Evolutionary conservation across 2,113 vertebrate species (phyloP), one percentile per base, ranked within the genome.

Genomic region (Malurus elegans): DNA sequence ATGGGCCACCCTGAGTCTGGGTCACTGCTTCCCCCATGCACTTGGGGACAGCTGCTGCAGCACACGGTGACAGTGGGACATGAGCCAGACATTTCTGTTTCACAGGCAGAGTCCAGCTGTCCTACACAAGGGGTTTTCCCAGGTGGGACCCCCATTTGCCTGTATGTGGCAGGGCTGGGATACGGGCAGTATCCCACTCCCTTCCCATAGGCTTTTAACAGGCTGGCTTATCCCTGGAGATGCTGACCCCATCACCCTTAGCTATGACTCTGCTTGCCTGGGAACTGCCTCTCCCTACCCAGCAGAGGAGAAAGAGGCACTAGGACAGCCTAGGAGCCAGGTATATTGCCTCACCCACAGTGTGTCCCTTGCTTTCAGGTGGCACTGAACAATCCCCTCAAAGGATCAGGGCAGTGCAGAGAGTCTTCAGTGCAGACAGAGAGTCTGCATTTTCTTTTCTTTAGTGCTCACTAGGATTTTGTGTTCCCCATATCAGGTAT

Each of bases 41-140:
- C 31, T 0, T 1, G 6, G 78, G n/a, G 17, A 36, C 1, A 5
- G 76, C 72, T 94, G 64, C 67, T 57, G 71, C 62, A 85, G 48
- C 57, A 57, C 2, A 0, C 1, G 4, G 20, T 31, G n/a, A 0
- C 1, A 4, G 20, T 28, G n/a, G 57, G 61, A 61, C 3, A 9
- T 1, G 24, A 79, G 31, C 29, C 64, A 54, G 42, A 9, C 0
- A 1, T 2, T 45, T 44, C 50, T 53, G 2, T 54, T 58, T 54
- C 66, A 82, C 31, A 18, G 6, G 8, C 51, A 44, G 14, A 47
- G n/a, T 18, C 40, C 69, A 57, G 60, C 64, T 73, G 75, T 17
- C 36, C 51, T 29, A 4, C 9, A 56, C 18, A 11, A 48, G 14
- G 47, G 28, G 5, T 50, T 90, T 74, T 58, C 32, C 64, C 45